A percentile compares a stretch with the other conserved stretches of the same genome.
Conservation (phyloP, 2,888 invertebrate genomes). For the Choristoneura rosaceana region DNA sequence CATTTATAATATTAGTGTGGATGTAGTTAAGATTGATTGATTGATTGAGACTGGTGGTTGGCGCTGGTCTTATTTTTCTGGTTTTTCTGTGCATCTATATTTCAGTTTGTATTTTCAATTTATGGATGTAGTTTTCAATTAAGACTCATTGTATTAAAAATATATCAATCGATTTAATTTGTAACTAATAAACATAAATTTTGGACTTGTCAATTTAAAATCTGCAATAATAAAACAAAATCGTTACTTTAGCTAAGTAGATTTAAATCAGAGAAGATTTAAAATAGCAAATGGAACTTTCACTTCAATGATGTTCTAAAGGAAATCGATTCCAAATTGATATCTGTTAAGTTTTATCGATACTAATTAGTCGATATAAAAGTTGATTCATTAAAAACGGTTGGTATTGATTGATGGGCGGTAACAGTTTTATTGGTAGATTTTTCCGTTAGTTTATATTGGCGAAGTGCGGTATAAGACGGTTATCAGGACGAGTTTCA, state of each 20-base stretch:
- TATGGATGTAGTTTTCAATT: no score
- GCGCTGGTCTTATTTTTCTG: no score
- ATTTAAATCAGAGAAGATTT: background rate
- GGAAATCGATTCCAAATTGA: constrained; percentile 22
- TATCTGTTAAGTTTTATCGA: constrained; percentile 25
- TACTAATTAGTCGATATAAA: constrained; percentile 36
- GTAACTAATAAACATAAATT: background rate
- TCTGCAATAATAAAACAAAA: background rate
- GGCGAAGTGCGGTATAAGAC: constrained; percentile 21
- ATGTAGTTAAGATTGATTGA: no score
- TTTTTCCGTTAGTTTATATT: constrained; percentile 22
- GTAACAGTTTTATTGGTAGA: constrained; percentile 41
- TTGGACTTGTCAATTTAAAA: background rate
- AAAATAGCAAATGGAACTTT: constrained; percentile 16
- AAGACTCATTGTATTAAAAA: no score
- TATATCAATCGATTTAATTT: no score
- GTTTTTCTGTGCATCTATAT: no score
- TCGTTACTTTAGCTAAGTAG: background rate
- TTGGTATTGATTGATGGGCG: constrained; percentile 43
- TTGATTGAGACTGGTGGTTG: no score
- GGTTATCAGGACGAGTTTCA: background rate
- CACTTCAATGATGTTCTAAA: constrained; percentile 4
- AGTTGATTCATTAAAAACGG: constrained; percentile 22
- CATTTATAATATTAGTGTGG: no score
- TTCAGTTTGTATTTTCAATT: no score